These are phyloP conservation scores for Unio pictorum DNA, from an alignment of 2,888 invertebrate species.

Conservation along the genomic window DNA sequence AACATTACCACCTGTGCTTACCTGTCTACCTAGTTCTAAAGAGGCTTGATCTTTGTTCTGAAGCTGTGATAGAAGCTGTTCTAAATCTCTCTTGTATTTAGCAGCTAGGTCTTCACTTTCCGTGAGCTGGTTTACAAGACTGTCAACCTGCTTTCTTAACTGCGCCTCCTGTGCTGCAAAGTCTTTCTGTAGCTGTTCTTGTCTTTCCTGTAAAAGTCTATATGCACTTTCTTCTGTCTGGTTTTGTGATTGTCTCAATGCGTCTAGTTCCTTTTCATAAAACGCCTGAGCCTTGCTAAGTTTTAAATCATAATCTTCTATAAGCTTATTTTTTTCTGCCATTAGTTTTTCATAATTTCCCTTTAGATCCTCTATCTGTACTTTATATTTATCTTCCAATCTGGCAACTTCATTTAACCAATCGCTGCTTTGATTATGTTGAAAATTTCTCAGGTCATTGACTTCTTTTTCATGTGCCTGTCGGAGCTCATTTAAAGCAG, in stretches of 20 bases:
- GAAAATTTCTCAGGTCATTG: slow-evolving; percentile 49
- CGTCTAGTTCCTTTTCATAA: slow-evolving; percentile 69
- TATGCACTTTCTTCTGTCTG: slow-evolving; percentile 48
- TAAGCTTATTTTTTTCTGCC: slow-evolving; percentile 49
- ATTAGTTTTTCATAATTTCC: slow-evolving; percentile 44
- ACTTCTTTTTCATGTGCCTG: slow-evolving; percentile 58
- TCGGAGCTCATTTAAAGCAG: slow-evolving; percentile 53
- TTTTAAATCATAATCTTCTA: slow-evolving; percentile 66
- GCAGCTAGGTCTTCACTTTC: slow-evolving; percentile 60
- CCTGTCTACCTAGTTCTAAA: slow-evolving; percentile 52
- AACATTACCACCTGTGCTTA: slow-evolving; percentile 17
- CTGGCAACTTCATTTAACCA: slow-evolving; percentile 54
- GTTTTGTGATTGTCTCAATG: slow-evolving; percentile 49
- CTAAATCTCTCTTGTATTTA: slow-evolving; percentile 47
- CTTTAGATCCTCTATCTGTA: slow-evolving; percentile 52
- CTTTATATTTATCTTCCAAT: slow-evolving; percentile 57
- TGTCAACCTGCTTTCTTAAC: slow-evolving; percentile 59
- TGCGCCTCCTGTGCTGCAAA: slow-evolving; percentile 53
- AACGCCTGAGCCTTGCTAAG: slow-evolving; percentile 66
- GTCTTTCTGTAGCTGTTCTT: slow-evolving; percentile 63
- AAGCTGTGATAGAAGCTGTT: slow-evolving; percentile 37
- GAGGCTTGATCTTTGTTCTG: slow-evolving; percentile 46
- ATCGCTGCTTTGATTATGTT: slow-evolving; percentile 51
- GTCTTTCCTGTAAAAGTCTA: slow-evolving; percentile 48
- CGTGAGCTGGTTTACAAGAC: slow-evolving; percentile 59